phyloP scores from a whole-genome alignment of 2,888 invertebrate genomes.

The Rhopalosiphum nymphaeae region DNA sequence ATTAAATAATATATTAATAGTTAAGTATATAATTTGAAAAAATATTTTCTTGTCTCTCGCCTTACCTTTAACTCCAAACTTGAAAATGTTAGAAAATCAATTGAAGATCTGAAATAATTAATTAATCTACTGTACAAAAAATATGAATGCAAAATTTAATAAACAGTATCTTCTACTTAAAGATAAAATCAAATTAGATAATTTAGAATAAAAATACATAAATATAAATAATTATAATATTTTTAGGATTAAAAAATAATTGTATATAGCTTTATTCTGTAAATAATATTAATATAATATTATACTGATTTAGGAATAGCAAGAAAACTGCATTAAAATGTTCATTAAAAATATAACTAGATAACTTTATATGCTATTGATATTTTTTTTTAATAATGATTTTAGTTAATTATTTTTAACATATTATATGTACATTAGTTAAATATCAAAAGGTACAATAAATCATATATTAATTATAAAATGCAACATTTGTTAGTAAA shows the following conservation, averaged over 20 bases:
- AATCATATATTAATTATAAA: neutral
- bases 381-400: too few relatives aligned
- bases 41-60: constrained; percentile 50
- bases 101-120: neutral
- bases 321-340: neutral
- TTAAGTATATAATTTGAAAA: neutral
- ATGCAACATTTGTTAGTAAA: too few relatives aligned
- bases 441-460: too few relatives aligned
- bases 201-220: neutral
- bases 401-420: too few relatives aligned
- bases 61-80: constrained; percentile 35
- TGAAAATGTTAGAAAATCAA: neutral
- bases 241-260: neutral
- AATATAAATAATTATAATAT: neutral
- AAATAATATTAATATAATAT: too few relatives aligned
- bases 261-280: neutral
- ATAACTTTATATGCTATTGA: too few relatives aligned
- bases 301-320: neutral
- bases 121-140: neutral
- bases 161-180: neutral
- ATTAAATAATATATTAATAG: neutral
- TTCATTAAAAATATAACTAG: neutral
- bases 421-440: too few relatives aligned
- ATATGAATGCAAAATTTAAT: neutral
- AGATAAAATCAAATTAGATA: neutral